Evolutionary conservation across 2,113 vertebrate species (phyloP).

Genomic region (Excalfactoria chinensis): DNA sequence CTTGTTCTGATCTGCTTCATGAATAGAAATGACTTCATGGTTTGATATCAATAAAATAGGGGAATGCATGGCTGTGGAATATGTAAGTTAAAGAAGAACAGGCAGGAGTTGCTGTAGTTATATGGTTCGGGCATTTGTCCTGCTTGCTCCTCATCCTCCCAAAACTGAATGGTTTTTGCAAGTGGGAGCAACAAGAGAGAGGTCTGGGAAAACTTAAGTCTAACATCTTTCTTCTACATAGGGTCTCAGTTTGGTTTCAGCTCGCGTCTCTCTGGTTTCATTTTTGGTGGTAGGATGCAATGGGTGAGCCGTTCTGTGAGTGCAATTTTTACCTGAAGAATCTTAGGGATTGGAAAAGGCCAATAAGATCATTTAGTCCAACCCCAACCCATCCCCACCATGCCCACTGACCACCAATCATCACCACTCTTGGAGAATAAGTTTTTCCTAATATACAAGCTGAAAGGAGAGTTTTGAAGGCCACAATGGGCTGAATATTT

Average conservation of each 20-base stretch:
- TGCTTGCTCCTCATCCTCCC: background rate
- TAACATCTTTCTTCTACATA: background rate
- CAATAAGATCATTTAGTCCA: too few species aligned
- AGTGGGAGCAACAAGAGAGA: background rate
- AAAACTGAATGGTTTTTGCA: background rate
- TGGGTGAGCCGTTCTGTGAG: background rate
- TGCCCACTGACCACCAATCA: too few species aligned
- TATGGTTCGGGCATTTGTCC: background rate
- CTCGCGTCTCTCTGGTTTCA: background rate
- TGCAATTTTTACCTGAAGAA: background rate
- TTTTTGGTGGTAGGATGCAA: background rate
- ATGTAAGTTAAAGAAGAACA: background rate
- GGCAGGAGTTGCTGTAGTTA: background rate
- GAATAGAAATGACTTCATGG: constrained; percentile 32
- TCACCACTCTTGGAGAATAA: too few species aligned
- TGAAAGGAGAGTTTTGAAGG: background rate
- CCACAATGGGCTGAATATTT: background rate
- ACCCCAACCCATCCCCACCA: too few species aligned
- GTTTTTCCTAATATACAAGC: too few species aligned
- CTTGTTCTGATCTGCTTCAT: constrained; percentile 55
- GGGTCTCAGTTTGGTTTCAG: background rate
- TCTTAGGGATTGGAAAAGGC: background rate
- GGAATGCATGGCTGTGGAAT: background rate
- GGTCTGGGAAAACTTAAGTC: background rate
- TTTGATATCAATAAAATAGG: background rate